Base-by-base conservation (phyloP, 2,888 invertebrate species). In the Harpalus rubripes region DNA sequence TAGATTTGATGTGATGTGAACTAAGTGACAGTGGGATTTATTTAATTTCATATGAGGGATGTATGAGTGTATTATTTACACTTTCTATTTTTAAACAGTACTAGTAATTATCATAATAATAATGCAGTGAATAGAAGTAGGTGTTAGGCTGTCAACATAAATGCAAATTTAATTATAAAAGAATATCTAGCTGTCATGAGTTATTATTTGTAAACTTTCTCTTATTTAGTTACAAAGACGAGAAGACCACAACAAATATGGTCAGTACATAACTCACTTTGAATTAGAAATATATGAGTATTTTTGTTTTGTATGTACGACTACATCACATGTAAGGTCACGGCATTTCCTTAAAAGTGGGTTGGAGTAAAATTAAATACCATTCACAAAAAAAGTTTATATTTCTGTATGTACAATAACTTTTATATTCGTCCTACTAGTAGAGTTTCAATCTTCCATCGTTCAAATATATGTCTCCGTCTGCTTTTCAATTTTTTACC, bases 81-180 rank as follows among this genome's bases (percentile, higher is more conserved):
- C 63, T 63, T 63, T 63, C 22, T 26, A 63, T 26, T 63, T 26
- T 63, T 63, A 18, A 63, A 26, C 63, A 26, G 26, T 22, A 63
- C 63, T 22, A 63, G 22, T 63, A 15, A 61, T 61, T 52, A 52
- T 12, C 44, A 52, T 52, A 52, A 52, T 52, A 52, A 61, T 61
- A 61, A 61, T 61, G 59, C 18, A 18, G 10, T 61, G 59, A 18
- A 61, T 61, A 18, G 59, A 15, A 61, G 59, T 61, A 61, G 59
- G 59, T 61, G 59, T 61, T 61, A 18, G 18, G 5, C 18, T 61
- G 59, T 61, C 59, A 61, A 61, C 59, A 61, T 8, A 61, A 7
- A 61, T 61, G 59, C 59, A 61, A 61, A 18, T 61, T 61, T 61
- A 61, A 61, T 61, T 61, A 61, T 61, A 16, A 61, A 61, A 61